Evolutionary conservation across 2,797 vertebrate genomes (phyloP).

Genomic region (Meda fulgida): DNA sequence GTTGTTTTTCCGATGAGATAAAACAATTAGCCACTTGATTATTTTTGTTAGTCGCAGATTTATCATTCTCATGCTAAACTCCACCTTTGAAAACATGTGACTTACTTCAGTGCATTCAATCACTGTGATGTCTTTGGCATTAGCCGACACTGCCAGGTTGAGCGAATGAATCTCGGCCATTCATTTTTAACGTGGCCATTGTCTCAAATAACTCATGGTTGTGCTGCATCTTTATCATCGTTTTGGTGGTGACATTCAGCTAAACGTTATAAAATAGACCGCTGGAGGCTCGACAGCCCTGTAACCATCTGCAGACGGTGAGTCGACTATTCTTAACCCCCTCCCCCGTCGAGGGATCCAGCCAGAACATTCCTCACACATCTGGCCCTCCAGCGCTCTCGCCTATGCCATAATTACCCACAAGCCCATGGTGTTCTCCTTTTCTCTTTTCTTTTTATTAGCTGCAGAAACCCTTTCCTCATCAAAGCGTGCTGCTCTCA

Average conservation of each 20-base stretch:
- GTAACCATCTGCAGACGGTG: constrained; percentile 80
- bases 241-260: constrained; percentile 59
- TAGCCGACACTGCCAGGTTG: not conserved
- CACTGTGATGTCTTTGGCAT: not conserved
- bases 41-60: not conserved
- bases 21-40: constrained; percentile 12
- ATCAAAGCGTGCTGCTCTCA: constrained; percentile 68
- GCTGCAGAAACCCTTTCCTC: constrained; percentile 64
- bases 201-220: constrained; percentile 37
- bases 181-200: constrained; percentile 31
- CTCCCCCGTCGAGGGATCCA: constrained; percentile 65
- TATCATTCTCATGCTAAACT: not conserved
- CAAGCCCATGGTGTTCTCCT: constrained; percentile 77
- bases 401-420: constrained; percentile 78
- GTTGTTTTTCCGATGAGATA: not conserved
- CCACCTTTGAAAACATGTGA: not conserved
- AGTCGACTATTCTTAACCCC: constrained; percentile 71
- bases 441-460: constrained; percentile 80
- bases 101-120: not conserved
- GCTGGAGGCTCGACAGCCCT: constrained; percentile 76
- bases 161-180: not conserved
- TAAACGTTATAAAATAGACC: constrained; percentile 72
- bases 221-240: constrained; percentile 41
- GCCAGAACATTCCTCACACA: constrained; percentile 85
- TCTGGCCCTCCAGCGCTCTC: constrained; percentile 78